Evolutionary conservation across 2,113 vertebrate genomes (phyloP).

Genomic region (Asarcornis scutulata): DNA sequence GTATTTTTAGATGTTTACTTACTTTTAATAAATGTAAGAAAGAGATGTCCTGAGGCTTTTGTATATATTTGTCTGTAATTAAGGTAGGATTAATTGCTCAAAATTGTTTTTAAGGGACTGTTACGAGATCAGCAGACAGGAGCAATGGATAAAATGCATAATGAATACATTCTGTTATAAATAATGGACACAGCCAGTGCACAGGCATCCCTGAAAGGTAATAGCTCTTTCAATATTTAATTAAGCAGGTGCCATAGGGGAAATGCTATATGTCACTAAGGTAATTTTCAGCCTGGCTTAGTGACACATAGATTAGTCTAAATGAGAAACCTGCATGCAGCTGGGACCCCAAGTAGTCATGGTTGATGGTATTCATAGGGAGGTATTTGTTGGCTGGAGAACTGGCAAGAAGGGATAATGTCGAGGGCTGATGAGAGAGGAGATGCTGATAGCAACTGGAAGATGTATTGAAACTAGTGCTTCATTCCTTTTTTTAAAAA

Average conservation of each 20-base stretch:
- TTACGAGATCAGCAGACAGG: conserved; percentile 36
- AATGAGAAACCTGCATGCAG: background rate
- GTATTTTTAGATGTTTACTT: conserved; percentile 11
- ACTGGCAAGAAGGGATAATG: background rate
- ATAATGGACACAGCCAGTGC: conserved; percentile 45
- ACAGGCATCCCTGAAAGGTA: conserved; percentile 60
- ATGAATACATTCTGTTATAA: conserved; percentile 43
- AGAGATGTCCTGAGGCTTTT: background rate
- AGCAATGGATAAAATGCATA: background rate
- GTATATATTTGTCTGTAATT: conserved; percentile 20
- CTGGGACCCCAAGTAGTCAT: background rate
- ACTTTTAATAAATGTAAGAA: background rate
- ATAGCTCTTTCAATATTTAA: conserved; percentile 65
- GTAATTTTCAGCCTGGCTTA: background rate
- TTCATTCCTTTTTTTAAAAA: background rate
- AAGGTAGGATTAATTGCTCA: conserved; percentile 35
- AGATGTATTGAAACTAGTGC: background rate
- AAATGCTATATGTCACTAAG: background rate
- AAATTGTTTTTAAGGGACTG: conserved; percentile 34
- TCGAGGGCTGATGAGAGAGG: background rate
- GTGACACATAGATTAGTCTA: background rate
- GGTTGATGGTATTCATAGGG: fast-evolving
- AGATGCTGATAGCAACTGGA: background rate
- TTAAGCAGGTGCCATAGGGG: background rate
- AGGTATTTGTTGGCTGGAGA: background rate